Evolutionary conservation across 2,888 invertebrate species (phyloP).

Genomic region (Campaea margaritaria): DNA sequence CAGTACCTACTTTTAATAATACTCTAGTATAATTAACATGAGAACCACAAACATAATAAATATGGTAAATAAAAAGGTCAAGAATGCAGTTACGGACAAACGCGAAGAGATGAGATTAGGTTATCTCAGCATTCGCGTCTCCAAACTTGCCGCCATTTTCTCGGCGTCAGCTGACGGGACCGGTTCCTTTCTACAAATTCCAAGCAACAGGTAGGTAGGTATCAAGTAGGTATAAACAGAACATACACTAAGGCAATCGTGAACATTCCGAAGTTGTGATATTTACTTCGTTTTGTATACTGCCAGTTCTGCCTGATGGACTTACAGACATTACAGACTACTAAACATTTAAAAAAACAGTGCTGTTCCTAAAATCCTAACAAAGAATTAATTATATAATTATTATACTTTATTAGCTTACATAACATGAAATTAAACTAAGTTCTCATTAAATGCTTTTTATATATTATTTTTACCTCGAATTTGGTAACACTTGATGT

Average conservation of each 20-base stretch:
- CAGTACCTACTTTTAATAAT: too few species aligned
- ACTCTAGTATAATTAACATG: too few species aligned
- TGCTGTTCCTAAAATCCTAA: too few species aligned
- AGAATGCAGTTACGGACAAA: conserved; percentile 33
- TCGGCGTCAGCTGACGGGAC: conserved; percentile 74
- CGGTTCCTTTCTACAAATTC: conserved; percentile 74
- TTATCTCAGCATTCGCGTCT: conserved; percentile 37
- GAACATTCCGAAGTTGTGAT: conserved; percentile 61
- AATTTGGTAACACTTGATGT: background rate
- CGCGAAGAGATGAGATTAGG: conserved; percentile 48
- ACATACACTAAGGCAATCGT: conserved; percentile 45
- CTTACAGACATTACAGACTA: background rate
- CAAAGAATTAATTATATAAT: too few species aligned
- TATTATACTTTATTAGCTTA: too few species aligned
- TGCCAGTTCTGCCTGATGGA: conserved; percentile 8
- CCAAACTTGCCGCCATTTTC: conserved; percentile 60
- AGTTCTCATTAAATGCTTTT: too few species aligned
- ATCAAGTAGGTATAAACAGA: conserved; percentile 36
- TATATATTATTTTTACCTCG: too few species aligned
- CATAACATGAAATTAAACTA: too few species aligned
- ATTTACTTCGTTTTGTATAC: conserved; percentile 55
- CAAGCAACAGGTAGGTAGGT: conserved; percentile 70
- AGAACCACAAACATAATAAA: too few species aligned
- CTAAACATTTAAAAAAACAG: too few species aligned
- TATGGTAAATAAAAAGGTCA: background rate